Evolutionary conservation across 2,888 invertebrate genomes (phyloP).

Genomic region (Sarcophaga variegata): DNA sequence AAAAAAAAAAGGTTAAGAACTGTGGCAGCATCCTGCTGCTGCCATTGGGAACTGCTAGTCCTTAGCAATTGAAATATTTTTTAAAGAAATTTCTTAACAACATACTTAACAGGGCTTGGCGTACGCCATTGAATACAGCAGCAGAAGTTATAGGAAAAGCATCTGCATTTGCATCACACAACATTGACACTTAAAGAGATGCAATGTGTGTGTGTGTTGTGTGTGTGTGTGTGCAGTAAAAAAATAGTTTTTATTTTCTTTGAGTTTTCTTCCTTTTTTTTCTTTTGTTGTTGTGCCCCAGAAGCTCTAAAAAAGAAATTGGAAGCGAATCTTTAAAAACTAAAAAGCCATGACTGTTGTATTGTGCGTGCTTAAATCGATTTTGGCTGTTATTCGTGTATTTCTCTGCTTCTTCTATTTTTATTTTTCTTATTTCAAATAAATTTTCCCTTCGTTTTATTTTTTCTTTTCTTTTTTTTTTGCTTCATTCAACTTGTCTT

Average conservation of each 20-base stretch:
- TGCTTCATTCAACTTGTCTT: slow-evolving; percentile 14
- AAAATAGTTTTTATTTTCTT: slow-evolving; percentile 49
- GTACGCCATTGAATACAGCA: not conserved
- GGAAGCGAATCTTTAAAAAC: not conserved
- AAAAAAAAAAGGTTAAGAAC: slow-evolving; percentile 45
- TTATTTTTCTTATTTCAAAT: slow-evolving; percentile 17
- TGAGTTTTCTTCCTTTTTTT: not conserved
- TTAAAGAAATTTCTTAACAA: not conserved
- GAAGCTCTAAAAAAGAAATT: not conserved
- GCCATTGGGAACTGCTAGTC: not conserved
- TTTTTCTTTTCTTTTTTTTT: not conserved
- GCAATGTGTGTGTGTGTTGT: not conserved
- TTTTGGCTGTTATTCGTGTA: slow-evolving; percentile 64
- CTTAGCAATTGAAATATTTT: not conserved
- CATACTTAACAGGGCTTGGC: not conserved
- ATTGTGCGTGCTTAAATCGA: slow-evolving; percentile 65
- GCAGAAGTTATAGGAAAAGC: not conserved
- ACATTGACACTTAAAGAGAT: slow-evolving; percentile 65
- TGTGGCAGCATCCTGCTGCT: not conserved
- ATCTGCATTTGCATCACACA: slow-evolving; percentile 28
- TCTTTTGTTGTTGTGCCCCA: not conserved
- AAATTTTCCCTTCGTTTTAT: slow-evolving; percentile 21
- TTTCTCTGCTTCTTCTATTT: slow-evolving; percentile 39
- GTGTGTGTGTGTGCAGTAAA: slow-evolving; percentile 1
- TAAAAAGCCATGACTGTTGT: not conserved